Evolutionary conservation across 2,888 invertebrate species (phyloP), one percentile per base, ranked within the genome.

Genomic region (Achlya flavicornis): DNA sequence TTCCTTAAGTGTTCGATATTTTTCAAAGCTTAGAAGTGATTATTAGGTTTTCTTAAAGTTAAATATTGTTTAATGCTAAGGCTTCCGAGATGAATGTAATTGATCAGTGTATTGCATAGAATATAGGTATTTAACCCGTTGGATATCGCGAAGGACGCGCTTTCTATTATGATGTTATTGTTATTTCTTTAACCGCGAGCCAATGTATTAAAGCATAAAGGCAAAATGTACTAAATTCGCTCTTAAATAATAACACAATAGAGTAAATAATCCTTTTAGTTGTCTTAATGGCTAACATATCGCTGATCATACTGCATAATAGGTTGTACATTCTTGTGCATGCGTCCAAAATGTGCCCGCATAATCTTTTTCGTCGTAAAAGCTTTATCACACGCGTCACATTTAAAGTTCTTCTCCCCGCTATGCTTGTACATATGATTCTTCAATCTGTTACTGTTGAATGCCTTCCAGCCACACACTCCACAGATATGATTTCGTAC

Each of bases 381-480:
- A 0, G 91, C 88, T 62, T 93, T 93, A 5, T 90, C 91, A 58
- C 93, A 93, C 0, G 72, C 85, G 0, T 91, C 89, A 19, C 93
- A 93, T 53, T 90, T 90, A 61, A 93, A 93, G 64, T 92, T 92
- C 81, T 93, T 93, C 72, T 93, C 93, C 0, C 93, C 92, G 33
- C 91, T 92, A 43, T 93, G 93, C 38, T 92, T 93, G 35, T 87
- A 92, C 93, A 93, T 93, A 64, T 93, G 93, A 33, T 91, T 90
- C 71, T 94, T 94, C 62, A 95, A 78, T 0, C 95, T 83, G 61
- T 94, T 93, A 33, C 90, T 93, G 59, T 88, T 90, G 53, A 90
- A 92, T 0, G 93, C 91, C 61, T 88, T 91, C 87, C 88, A 92
- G 0, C 92, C 93, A 33, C 93, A 93, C 0, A 93, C 85, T 0